Evolutionary conservation across 1,140 invertebrate genomes (phyloP), one percentile per base, ranked within the genome.

Genomic region (Cherax destructor): DNA sequence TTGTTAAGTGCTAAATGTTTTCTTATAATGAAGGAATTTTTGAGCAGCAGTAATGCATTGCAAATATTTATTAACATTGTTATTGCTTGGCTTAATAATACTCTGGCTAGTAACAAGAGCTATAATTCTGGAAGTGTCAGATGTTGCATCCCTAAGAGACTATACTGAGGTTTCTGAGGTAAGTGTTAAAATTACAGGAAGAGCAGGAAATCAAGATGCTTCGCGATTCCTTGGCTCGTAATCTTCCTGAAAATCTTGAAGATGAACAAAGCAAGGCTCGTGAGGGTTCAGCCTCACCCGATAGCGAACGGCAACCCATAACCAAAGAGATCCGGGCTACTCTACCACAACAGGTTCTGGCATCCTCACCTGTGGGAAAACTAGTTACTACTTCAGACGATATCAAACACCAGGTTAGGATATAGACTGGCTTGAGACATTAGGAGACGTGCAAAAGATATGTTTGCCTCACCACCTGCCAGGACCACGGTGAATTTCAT

Each of bases 341-440:
- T 18, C 91, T 88, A 41, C 91, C 92, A 7, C 77, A 90, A 50
- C 78, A 93, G 81, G 92, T 93, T 90, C 85, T 93, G 21, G 21
- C 91, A 30, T 77, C 84, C 49, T 88, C 92, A 30, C 56, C 24
- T 72, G 76, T 72, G 49, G 74, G 83, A 78, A 81, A 47, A 61
- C 78, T 77, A 10, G 76, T 59, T 11, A 87, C 7, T 47, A n/a
- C 77, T 76, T 47, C 65, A 83, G 80, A 30, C 72, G 72, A 16
- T 61, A 59, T 47, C 7, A 59, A 78, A n/a, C 59, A 49, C 72
- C 90, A 91, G 90, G 90, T 86, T 78, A 91, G 84, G 78, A 49
- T 78, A 74, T 24, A 74, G 69, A 74, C 69, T 10, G 24, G n/a
- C 24, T 6, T 41, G 3, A 30, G 69, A 21, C 24, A 74, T 74